These are phyloP conservation scores for Ophraella communa DNA, from an alignment of 2,888 invertebrate genomes.

Conservation along the genomic window DNA sequence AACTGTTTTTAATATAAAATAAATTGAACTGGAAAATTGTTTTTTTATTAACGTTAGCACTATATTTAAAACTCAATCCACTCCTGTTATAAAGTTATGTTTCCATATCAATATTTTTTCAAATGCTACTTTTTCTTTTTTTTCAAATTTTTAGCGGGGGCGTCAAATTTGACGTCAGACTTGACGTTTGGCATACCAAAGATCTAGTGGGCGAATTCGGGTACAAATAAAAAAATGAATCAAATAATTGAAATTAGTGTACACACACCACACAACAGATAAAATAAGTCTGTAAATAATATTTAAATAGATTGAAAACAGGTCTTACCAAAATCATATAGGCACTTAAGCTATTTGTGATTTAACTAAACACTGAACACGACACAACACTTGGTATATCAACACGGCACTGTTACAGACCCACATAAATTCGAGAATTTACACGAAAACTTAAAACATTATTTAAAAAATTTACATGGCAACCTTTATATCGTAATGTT, in stretches of 20 bases:
- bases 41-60: neutral
- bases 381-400: constrained; percentile 22
- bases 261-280: too few relatives aligned
- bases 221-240: constrained; percentile 23
- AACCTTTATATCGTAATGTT: constrained; percentile 45
- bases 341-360: constrained; percentile 10
- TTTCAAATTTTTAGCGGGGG: constrained; percentile 48
- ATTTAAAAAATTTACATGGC: constrained; percentile 38
- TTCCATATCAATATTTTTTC: constrained; percentile 6
- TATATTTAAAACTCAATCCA: neutral
- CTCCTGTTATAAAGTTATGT: neutral
- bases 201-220: constrained; percentile 49
- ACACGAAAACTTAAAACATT: constrained; percentile 20
- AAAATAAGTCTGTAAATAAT: neutral
- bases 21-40: neutral
- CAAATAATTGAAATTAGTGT: constrained; percentile 2
- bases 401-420: constrained; percentile 25
- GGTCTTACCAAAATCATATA: constrained; percentile 20
- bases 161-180: constrained; percentile 53
- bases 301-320: neutral
- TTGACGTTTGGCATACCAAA: constrained; percentile 55
- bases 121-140: constrained; percentile 35
- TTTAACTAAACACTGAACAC: constrained; percentile 28
- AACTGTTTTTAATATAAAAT: too few relatives aligned
- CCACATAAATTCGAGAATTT: constrained; percentile 24